Evolutionary conservation across 2,888 invertebrate species (phyloP).

Genomic region (Corythucha ciliata): DNA sequence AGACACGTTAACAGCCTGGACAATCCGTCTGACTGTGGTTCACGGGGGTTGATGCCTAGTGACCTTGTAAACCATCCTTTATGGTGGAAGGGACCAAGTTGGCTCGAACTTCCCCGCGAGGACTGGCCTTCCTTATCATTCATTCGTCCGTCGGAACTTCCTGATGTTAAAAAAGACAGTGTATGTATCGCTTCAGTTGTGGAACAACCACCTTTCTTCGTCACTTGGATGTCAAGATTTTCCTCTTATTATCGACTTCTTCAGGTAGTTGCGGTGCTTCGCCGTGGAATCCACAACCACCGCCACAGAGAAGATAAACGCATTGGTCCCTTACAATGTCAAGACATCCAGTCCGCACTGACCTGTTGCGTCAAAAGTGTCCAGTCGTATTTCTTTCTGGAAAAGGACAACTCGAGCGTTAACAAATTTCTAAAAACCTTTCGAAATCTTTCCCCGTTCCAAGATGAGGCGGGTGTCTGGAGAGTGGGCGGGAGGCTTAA

Average conservation of each 20-base stretch:
- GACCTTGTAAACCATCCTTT: not conserved
- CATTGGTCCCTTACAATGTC: no score
- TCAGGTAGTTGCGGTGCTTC: constrained; percentile 7
- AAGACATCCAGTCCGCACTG: not conserved
- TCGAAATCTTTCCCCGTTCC: constrained; percentile 11
- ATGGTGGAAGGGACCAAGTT: constrained; percentile 10
- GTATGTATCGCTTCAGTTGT: not conserved
- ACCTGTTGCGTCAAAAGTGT: constrained; percentile 5
- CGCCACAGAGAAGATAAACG: not conserved
- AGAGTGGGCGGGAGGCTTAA: constrained; percentile 23
- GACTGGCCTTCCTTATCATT: not conserved
- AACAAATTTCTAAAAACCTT: not conserved
- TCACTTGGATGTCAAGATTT: constrained; percentile 9
- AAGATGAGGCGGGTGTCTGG: constrained; percentile 14
- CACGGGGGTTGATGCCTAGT: constrained; percentile 23
- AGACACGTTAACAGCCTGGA: constrained; percentile 23
- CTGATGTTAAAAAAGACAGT: not conserved
- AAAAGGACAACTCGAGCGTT: not conserved
- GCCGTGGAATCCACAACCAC: constrained; percentile 4
- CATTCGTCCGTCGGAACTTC: not conserved
- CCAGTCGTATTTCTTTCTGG: not conserved
- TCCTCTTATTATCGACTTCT: constrained; percentile 2
- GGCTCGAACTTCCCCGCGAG: not conserved
- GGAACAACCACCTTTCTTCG: not conserved
- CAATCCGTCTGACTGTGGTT: constrained; percentile 38